Evolutionary conservation across 2,888 invertebrate genomes (phyloP).

Genomic region (Erpobdella octoculata): DNA sequence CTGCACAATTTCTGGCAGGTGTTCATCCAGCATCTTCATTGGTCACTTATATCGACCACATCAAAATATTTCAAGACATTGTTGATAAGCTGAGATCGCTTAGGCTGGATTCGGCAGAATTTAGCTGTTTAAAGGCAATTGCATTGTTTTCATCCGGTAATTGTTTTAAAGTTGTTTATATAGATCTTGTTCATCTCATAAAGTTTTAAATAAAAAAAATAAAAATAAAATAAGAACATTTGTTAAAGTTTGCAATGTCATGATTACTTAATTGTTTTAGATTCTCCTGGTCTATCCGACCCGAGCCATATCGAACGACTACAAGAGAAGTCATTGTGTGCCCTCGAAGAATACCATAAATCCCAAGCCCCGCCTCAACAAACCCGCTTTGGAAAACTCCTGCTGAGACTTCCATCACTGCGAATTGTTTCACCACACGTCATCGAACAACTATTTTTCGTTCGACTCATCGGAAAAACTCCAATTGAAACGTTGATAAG

Average conservation of each 20-base stretch:
- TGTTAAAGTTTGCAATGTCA: not conserved
- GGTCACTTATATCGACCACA: conserved; percentile 13
- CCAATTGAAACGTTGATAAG: conserved; percentile 23
- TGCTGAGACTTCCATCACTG: conserved; percentile 19
- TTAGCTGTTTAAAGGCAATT: conserved; percentile 25
- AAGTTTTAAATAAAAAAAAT: not conserved
- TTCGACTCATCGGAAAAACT: conserved; percentile 23
- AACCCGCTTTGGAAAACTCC: conserved; percentile 20
- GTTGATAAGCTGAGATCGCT: conserved; percentile 7
- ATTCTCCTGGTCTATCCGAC: conserved; percentile 18
- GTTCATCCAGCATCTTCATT: conserved; percentile 4
- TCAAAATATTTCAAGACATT: conserved; percentile 24
- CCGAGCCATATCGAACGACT: conserved; percentile 19
- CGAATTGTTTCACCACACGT: conserved; percentile 21
- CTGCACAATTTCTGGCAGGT: not conserved
- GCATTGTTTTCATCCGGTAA: conserved; percentile 20
- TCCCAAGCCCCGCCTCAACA: not conserved
- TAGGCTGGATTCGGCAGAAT: conserved; percentile 20
- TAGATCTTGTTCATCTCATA: too few species aligned
- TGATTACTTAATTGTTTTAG: not conserved
- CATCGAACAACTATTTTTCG: conserved; percentile 24
- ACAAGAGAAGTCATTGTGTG: conserved; percentile 22
- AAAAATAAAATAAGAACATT: not conserved
- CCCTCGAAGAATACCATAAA: conserved; percentile 19
- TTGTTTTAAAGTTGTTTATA: too few species aligned